Evolutionary conservation across 23 tunicate species (phyloP).

Genomic region (Diplosoma virens): DNA sequence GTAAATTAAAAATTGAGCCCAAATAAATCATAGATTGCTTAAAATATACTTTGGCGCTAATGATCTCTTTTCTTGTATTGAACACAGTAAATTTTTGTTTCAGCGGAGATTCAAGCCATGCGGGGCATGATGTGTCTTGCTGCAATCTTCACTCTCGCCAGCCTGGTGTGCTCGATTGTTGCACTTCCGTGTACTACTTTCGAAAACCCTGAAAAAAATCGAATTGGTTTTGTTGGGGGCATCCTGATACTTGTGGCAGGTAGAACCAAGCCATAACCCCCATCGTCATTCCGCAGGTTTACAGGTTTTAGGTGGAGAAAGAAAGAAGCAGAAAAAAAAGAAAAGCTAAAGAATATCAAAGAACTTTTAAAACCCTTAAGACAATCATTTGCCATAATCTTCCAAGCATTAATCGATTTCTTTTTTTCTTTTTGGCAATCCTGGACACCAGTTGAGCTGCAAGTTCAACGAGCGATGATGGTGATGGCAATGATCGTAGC

Average conservation of each 20-base stretch:
- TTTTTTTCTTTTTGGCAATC: background rate
- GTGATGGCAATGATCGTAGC: slow-evolving; percentile 65
- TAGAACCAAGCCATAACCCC: slow-evolving; percentile 25
- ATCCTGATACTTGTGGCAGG: slow-evolving; percentile 72
- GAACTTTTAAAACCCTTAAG: too few species aligned
- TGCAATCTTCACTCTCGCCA: slow-evolving; percentile 24
- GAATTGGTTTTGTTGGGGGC: slow-evolving; percentile 49
- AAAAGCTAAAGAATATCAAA: background rate
- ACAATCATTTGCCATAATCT: too few species aligned
- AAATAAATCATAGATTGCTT: background rate
- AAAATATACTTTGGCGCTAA: background rate
- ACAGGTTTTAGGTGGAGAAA: slow-evolving; percentile 23
- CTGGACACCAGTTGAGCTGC: slow-evolving; percentile 51
- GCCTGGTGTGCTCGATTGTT: slow-evolving; percentile 26
- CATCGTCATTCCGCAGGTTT: background rate
- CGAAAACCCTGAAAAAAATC: slow-evolving; percentile 22
- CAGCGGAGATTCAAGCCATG: slow-evolving; percentile 61
- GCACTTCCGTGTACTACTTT: slow-evolving; percentile 61
- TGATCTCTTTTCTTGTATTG: background rate
- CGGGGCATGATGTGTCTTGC: slow-evolving; percentile 82
- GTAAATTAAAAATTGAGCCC: background rate
- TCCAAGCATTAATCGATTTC: too few species aligned
- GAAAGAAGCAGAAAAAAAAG: slow-evolving; percentile 3
- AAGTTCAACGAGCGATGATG: slow-evolving; percentile 90
- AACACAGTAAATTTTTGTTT: background rate